Evolutionary conservation across 2,113 vertebrate genomes (phyloP), one percentile per base, ranked within the genome.

Genomic region (Heliornis fulica): DNA sequence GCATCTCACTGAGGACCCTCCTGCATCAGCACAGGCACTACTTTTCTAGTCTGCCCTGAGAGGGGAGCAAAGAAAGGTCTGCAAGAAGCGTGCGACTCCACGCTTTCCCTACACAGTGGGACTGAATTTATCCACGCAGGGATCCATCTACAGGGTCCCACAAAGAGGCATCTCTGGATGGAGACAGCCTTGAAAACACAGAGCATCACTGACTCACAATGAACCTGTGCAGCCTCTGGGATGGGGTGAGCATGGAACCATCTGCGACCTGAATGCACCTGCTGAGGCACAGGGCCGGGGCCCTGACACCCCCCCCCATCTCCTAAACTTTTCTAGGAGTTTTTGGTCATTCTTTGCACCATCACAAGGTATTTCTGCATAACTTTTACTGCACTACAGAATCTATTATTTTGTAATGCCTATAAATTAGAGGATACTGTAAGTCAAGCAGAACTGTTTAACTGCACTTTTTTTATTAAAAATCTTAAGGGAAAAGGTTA

Each of bases 211-310:
- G 19, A 40, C 64, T 81, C 29, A 5, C 19, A 17, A 19, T 2
- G 5, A 45, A 13, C 7, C 1, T 14, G 17, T 28, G 15, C 17
- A 38, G 66, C 5, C 41, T n/a, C 9, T 36, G 41, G 23, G 28
- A 89, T 0, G 1, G 22, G 25, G 7, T 4, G 45, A 0, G 15
- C 9, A 21, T 7, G 43, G 45, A 53, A 28, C n/a, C 13, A 45
- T 22, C 17, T 7, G 7, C 1, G 9, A n/a, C 31, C 21, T 3
- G 1, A 31, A 36, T 2, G 8, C 3, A 0, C 6, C 19, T 66
- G 21, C 11, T 22, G 8, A 26, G 28, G 13, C 29, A 20, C 1
- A 1, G 21, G 16, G 50, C 21, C 0, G 2, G 31, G 15, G 8
- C 10, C 19, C 29, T 29, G 22, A 23, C 4, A 16, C 41, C 79